Evolutionary conservation across 2,888 invertebrate genomes (phyloP), one percentile per base, ranked within the genome.

Genomic region (Apamea anceps): DNA sequence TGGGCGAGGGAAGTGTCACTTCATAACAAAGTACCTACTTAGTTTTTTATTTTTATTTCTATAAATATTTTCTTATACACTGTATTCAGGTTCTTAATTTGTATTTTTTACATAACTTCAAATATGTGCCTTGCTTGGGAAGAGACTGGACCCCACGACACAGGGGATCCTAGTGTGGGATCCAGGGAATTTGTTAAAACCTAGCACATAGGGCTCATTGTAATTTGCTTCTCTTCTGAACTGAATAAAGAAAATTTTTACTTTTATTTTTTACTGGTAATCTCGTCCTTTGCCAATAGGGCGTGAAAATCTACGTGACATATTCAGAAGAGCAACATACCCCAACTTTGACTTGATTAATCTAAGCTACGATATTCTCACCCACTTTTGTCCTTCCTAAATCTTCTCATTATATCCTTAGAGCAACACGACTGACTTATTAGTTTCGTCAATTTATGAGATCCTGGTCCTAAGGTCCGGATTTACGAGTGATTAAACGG

Each of bases 401-500:
- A 72, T 37, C 28, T 48, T 57, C 72, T 37, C 70, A 80, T 82
- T 79, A 80, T 68, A 60, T 54, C 75, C 65, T 62, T 8, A 13
- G 72, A 74, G 79, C 70, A 60, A 67, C 77, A 75, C 51, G 48
- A 62, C n/a, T 73, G 62, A 66, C 72, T 80, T 82, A 86, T 78
- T 81, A 77, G 76, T 82, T 65, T 54, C 54, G 63, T 74, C 72
- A 60, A 48, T 80, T 72, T 81, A 79, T 73, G 66, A 71, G 66
- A 10, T 70, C 66, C 62, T 74, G 72, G 74, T 66, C 48, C 71
- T 73, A 18, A 45, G 75, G 28, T 75, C 77, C 66, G 15, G 51
- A 73, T 77, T 73, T 86, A 73, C 72, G 75, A 37, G 67, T 86
- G 75, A 84, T 84, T 84, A 85, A 85, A 86, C 48, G 81, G 80